Evolutionary conservation across 2,888 invertebrate genomes (phyloP).

Genomic region (Pteria penguin): DNA sequence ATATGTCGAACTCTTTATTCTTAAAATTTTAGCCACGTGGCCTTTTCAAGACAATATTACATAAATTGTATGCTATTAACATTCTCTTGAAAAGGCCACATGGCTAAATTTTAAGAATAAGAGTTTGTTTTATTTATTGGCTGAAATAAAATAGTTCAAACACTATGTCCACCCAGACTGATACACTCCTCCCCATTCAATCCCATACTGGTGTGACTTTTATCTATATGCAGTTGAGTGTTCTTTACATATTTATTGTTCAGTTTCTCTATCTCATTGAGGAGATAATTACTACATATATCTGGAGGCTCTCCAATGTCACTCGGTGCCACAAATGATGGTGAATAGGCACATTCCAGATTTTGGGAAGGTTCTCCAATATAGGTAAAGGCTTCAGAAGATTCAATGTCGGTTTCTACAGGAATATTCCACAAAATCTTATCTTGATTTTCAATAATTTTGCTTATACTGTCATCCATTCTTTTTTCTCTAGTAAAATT

Average conservation of each 20-base stretch:
- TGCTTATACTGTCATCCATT: slow-evolving; percentile 1
- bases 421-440: background rate
- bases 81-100: too few species aligned
- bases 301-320: background rate
- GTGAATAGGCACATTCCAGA: background rate
- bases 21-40: too few species aligned
- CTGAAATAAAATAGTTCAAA: too few species aligned
- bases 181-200: background rate
- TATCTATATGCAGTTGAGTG: too few species aligned
- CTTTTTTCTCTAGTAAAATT: background rate
- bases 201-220: background rate
- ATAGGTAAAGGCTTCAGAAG: background rate
- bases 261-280: background rate
- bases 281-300: background rate
- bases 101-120: too few species aligned
- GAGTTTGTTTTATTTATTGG: too few species aligned
- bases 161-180: background rate
- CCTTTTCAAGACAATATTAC: too few species aligned
- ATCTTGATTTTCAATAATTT: background rate
- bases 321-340: background rate
- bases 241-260: background rate
- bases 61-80: too few species aligned
- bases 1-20: too few species aligned
- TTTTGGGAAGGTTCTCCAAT: background rate
- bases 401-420: background rate